A percentile compares a stretch with the other conserved stretches of the same genome.
Evolutionary conservation across 2,888 invertebrate species (phyloP).

Genomic region (Hirtodrosophila cameraria): DNA sequence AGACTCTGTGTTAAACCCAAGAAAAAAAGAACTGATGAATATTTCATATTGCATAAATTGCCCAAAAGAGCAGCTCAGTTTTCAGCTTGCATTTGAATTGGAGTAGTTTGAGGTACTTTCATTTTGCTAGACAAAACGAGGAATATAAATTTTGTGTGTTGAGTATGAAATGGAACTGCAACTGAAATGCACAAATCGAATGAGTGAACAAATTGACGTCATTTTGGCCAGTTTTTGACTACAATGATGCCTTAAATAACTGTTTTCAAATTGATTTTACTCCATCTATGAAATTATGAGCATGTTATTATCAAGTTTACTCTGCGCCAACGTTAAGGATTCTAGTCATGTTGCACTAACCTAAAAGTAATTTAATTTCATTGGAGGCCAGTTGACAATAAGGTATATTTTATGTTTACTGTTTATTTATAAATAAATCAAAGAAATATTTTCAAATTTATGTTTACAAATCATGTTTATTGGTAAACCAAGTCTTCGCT

Average conservation of each 20-base stretch:
- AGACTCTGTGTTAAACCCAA: background rate
- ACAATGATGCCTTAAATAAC: constrained; percentile 4
- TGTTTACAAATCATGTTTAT: too few relatives aligned
- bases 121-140: constrained; percentile 13
- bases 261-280: too few relatives aligned
- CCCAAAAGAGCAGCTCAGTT: constrained; percentile 14
- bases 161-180: constrained; percentile 19
- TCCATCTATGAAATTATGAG: too few relatives aligned
- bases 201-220: constrained; percentile 44
- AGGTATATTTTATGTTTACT: background rate
- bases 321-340: too few relatives aligned
- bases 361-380: background rate
- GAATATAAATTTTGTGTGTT: constrained; percentile 10
- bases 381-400: background rate
- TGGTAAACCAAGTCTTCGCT: too few relatives aligned
- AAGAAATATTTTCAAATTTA: too few relatives aligned
- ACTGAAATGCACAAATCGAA: constrained; percentile 37
- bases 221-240: constrained; percentile 18
- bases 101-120: background rate
- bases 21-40: constrained; percentile 63
- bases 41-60: constrained; percentile 75
- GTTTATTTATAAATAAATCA: too few relatives aligned
- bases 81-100: background rate
- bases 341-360: too few relatives aligned
- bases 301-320: too few relatives aligned